Conservation (phyloP, 2,888 invertebrate species). For the Cheilosia urbana region DNA sequence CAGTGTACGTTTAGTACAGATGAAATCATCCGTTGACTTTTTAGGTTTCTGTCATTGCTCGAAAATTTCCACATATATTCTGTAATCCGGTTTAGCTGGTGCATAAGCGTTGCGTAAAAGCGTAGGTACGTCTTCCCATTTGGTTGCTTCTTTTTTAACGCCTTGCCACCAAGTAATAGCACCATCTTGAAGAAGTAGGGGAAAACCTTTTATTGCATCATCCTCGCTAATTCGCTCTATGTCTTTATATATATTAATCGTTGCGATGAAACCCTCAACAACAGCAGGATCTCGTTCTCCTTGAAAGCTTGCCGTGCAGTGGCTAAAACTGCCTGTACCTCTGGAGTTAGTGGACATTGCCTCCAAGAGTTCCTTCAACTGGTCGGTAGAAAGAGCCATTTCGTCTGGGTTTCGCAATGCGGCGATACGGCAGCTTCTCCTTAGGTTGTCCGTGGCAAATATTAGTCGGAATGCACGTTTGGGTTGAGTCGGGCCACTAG, state of each 20-base stretch:
- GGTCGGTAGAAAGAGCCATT: no score
- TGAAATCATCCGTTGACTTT: not conserved
- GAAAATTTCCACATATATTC: not conserved
- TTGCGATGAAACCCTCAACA: not conserved
- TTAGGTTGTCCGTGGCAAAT: no score
- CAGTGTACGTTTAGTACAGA: not conserved
- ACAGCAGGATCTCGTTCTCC: constrained; percentile 7
- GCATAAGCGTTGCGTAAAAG: constrained; percentile 3
- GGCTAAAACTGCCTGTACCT: not conserved
- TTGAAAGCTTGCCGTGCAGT: not conserved
- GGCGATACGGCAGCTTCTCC: no score
- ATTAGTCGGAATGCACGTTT: no score
- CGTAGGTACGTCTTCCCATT: not conserved
- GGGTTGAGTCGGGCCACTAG: no score
- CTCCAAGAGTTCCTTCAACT: no score
- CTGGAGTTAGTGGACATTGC: no score
- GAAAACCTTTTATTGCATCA: no score
- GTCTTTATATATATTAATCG: not conserved
- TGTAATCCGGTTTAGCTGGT: not conserved
- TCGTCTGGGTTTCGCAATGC: no score
- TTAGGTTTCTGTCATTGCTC: no score
- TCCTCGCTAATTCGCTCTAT: not conserved
- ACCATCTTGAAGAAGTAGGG: no score
- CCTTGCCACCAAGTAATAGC: not conserved
- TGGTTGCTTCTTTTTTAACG: not conserved